Conservation (phyloP, 1,140 invertebrate genomes). For the Tetranychus urticae region DNA sequence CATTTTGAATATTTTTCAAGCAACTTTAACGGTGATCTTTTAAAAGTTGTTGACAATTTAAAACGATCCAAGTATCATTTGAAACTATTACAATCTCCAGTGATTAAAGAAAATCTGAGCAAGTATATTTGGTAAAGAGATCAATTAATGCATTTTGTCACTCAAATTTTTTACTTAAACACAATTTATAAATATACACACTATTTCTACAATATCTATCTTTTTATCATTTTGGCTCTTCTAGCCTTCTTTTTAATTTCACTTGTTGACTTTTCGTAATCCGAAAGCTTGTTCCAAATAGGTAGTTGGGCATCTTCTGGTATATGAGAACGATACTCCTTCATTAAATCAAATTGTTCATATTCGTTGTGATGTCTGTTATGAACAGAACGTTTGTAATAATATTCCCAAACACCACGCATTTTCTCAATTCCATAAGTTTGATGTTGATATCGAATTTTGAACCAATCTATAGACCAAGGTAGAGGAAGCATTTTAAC, state of each 20-base stretch:
- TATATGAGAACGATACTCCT: conserved; percentile 58
- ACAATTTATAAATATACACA: too few species aligned
- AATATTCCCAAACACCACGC: conserved; percentile 21
- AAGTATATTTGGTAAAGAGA: too few species aligned
- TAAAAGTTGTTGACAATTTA: too few species aligned
- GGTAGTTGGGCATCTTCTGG: conserved; percentile 60
- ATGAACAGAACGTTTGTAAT: conserved; percentile 29
- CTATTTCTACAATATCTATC: background rate
- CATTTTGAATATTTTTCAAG: too few species aligned
- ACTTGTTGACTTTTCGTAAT: conserved; percentile 37
- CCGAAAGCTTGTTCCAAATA: conserved; percentile 57
- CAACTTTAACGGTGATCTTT: too few species aligned
- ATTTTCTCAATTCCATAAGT: conserved; percentile 31
- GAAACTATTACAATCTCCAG: too few species aligned
- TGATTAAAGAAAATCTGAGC: too few species aligned
- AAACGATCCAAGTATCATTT: too few species aligned
- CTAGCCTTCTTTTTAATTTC: background rate
- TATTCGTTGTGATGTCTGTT: conserved; percentile 33
- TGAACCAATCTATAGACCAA: conserved; percentile 64
- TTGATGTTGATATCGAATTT: conserved; percentile 25
- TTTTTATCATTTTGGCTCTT: background rate
- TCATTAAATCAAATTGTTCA: conserved; percentile 84
- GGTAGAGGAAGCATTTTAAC: conserved; percentile 60
- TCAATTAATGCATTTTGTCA: too few species aligned
- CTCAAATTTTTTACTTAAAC: too few species aligned